phyloP scores from a whole-genome alignment of 2,113 vertebrate species.

The Hymenochirus boettgeri region DNA sequence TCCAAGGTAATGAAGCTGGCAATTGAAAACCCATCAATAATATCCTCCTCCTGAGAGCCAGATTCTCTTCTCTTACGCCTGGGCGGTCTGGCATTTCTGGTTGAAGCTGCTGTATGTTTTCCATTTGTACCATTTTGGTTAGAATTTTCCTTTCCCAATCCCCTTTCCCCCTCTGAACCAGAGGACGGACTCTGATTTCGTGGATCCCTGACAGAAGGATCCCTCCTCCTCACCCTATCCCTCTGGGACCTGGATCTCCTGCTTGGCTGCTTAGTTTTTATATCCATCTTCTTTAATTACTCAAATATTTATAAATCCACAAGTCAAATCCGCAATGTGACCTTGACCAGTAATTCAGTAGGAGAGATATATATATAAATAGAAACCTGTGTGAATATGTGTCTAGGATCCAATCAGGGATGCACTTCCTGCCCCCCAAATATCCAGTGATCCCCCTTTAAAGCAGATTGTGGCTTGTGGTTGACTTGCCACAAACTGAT shows the following conservation, averaged over 20 bases:
- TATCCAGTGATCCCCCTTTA: neutral
- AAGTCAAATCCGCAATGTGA: conserved; percentile 57
- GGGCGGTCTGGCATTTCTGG: conserved; percentile 61
- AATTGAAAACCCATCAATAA: conserved; percentile 94
- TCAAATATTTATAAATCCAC: conserved; percentile 33
- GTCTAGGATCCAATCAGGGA: conserved; percentile 34
- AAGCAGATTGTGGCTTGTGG: neutral
- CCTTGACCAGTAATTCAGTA: conserved; percentile 66
- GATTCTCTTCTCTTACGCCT: conserved; percentile 84
- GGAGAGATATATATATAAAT: conserved; percentile 1
- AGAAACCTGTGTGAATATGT: neutral
- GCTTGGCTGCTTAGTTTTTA: conserved; percentile 77
- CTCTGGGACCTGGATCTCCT: conserved; percentile 81
- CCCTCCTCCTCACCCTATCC: conserved; percentile 80
- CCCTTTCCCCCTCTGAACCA: conserved; percentile 79
- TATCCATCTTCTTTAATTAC: conserved; percentile 69
- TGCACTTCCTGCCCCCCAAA: conserved; percentile 29
- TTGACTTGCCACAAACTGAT: neutral
- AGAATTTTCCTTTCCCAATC: conserved; percentile 75
- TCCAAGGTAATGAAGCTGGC: conserved; percentile 89
- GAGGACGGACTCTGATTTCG: conserved; percentile 79
- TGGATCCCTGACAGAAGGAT: conserved; percentile 71
- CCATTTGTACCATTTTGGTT: conserved; percentile 64
- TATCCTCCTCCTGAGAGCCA: conserved; percentile 90
- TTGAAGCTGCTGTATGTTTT: conserved; percentile 60